phyloP scores from a whole-genome alignment of 2,113 vertebrate species.

The Genyomyrus donnyi region DNA sequence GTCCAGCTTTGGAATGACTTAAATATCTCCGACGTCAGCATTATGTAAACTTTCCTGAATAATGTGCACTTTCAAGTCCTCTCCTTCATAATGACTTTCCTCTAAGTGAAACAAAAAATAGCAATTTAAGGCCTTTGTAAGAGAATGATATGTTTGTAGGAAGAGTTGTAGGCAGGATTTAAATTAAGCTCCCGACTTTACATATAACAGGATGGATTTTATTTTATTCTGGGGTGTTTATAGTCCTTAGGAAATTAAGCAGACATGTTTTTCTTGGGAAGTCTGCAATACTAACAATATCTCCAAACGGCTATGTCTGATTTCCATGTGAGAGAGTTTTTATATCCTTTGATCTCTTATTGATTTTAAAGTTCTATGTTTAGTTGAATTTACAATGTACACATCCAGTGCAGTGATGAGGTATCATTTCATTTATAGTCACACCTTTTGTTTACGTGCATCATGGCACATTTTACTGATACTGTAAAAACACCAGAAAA shows the following conservation, averaged over 20 bases:
- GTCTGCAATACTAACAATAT: background rate
- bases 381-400: background rate
- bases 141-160: background rate
- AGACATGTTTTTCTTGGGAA: background rate
- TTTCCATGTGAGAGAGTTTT: background rate
- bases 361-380: background rate
- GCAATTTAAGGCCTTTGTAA: slow-evolving; percentile 15
- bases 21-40: slow-evolving; percentile 55
- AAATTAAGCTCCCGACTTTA: slow-evolving; percentile 15
- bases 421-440: background rate
- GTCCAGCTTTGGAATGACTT: slow-evolving; percentile 44
- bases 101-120: slow-evolving; percentile 41
- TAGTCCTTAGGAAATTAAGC: background rate
- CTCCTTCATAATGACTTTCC: slow-evolving; percentile 52
- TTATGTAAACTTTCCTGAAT: slow-evolving; percentile 46
- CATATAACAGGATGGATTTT: background rate
- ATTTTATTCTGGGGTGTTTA: slow-evolving; percentile 4
- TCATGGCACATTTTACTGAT: background rate
- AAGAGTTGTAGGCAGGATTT: background rate
- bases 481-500: background rate
- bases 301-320: background rate
- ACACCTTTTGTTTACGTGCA: background rate
- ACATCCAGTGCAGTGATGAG: background rate
- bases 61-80: slow-evolving; percentile 52
- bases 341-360: background rate